Evolutionary conservation across 2,797 vertebrate genomes (phyloP).

Genomic region (Siniperca obscura): DNA sequence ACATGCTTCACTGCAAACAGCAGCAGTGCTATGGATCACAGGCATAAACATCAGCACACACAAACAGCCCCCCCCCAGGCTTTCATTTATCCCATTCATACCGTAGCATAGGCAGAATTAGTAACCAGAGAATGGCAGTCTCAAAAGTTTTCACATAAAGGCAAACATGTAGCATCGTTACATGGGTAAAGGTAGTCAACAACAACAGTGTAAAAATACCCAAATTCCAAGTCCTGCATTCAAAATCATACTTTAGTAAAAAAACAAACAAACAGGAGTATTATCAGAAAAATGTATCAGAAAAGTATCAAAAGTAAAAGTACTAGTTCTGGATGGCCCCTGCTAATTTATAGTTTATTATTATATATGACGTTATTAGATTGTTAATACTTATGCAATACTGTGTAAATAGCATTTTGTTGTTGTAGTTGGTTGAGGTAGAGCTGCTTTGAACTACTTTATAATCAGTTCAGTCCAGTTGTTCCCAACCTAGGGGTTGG

Average conservation of each 20-base stretch:
- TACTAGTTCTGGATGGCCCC: background rate
- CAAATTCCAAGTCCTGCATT: too few species aligned
- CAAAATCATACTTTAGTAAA: background rate
- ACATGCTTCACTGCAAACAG: slow-evolving; percentile 72
- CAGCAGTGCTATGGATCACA: slow-evolving; percentile 59
- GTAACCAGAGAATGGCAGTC: background rate
- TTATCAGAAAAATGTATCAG: background rate
- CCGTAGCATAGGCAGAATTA: background rate
- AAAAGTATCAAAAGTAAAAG: background rate
- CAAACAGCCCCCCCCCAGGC: slow-evolving; percentile 29
- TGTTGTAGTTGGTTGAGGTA: background rate
- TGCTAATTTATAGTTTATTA: background rate
- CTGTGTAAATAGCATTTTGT: too few species aligned
- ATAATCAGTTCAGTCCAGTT: background rate
- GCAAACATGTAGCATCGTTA: background rate
- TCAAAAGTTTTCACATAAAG: background rate
- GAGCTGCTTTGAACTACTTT: too few species aligned
- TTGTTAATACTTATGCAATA: background rate
- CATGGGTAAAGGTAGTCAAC: background rate
- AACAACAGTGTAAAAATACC: background rate
- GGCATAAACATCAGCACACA: slow-evolving; percentile 58
- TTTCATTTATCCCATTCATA: slow-evolving; percentile 27
- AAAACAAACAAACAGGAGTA: background rate
- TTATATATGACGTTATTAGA: background rate
- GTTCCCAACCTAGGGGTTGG: background rate